Conservation (phyloP, 2,888 invertebrate genomes). For the Carcina quercana region DNA sequence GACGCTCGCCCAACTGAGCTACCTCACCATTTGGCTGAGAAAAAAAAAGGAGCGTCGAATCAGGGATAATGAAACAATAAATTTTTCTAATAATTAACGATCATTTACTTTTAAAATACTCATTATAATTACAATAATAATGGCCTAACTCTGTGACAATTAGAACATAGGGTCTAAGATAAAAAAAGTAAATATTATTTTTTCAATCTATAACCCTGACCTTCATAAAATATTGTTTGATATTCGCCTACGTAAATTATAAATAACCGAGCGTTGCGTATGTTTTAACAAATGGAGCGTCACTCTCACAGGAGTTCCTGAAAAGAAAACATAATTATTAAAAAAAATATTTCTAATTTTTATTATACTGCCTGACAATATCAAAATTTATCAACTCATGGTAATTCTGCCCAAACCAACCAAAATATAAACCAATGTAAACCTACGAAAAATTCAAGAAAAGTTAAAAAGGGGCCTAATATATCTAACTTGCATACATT, state of each 20-base stretch:
- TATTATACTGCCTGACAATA: too few relatives aligned
- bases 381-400: too few relatives aligned
- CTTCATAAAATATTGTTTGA: slow-evolving; percentile 56
- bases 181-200: slow-evolving; percentile 55
- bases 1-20: too few relatives aligned
- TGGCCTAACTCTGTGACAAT: slow-evolving; percentile 53
- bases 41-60: too few relatives aligned
- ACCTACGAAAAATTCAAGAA: too few relatives aligned
- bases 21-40: too few relatives aligned
- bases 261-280: slow-evolving; percentile 95
- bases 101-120: slow-evolving; percentile 72
- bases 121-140: slow-evolving; percentile 67
- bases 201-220: slow-evolving; percentile 55
- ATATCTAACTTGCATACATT: too few relatives aligned
- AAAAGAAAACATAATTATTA: slow-evolving; percentile 43
- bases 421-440: too few relatives aligned
- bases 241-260: slow-evolving; percentile 77
- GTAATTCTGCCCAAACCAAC: too few relatives aligned
- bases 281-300: slow-evolving; percentile 94
- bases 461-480: too few relatives aligned
- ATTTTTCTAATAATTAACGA: slow-evolving; percentile 72
- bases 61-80: slow-evolving; percentile 50
- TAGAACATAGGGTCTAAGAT: slow-evolving; percentile 59
- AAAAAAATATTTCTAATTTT: too few relatives aligned
- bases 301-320: slow-evolving; percentile 90